These are phyloP conservation scores for Tetranychus truncatus DNA, from an alignment of 2,888 invertebrate genomes.

Conservation along the genomic window DNA sequence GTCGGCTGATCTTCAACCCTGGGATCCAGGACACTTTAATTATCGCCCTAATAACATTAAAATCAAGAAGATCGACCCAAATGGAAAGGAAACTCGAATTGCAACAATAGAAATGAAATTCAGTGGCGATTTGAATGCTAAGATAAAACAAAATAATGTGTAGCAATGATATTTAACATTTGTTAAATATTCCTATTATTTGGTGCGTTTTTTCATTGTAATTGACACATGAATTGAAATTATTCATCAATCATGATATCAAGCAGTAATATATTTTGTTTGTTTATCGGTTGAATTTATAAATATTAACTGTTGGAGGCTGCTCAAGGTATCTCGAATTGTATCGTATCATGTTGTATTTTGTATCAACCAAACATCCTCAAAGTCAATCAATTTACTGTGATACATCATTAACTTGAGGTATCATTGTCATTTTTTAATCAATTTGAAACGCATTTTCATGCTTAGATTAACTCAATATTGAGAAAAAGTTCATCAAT, in stretches of 20 bases:
- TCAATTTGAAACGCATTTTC: too few relatives aligned
- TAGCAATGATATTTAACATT: too few relatives aligned
- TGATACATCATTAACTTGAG: too few relatives aligned
- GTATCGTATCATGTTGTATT: too few relatives aligned
- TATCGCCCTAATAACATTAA: background rate
- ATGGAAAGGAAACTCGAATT: background rate
- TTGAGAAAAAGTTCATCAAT: too few relatives aligned
- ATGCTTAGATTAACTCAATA: too few relatives aligned
- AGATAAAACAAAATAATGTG: background rate
- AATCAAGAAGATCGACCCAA: background rate
- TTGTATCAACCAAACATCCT: background rate
- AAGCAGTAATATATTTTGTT: too few relatives aligned
- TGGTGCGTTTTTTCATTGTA: too few relatives aligned
- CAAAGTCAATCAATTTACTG: background rate
- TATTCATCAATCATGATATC: too few relatives aligned
- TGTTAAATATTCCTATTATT: too few relatives aligned
- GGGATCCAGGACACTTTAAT: conserved; percentile 16
- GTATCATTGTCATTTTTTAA: too few relatives aligned
- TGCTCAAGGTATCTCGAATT: background rate
- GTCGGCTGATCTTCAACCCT: conserved; percentile 43
- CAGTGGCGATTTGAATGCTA: background rate
- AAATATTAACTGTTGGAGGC: background rate
- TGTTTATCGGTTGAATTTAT: background rate
- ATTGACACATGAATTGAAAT: too few relatives aligned
- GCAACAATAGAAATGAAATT: background rate